These are phyloP conservation scores for Pentalonia nigronervosa DNA, from an alignment of 1,140 invertebrate genomes.

Conservation along the genomic window DNA sequence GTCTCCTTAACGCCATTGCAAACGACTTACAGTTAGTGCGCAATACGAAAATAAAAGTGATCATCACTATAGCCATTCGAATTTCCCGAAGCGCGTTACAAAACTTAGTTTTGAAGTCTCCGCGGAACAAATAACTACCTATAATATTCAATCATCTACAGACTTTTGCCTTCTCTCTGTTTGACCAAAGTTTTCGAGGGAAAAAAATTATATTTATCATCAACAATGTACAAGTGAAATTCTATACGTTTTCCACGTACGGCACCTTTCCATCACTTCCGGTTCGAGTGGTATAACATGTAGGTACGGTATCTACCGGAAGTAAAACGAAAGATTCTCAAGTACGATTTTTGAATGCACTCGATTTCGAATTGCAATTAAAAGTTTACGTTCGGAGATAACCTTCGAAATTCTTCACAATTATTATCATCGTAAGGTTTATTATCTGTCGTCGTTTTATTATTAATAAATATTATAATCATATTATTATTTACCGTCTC, in stretches of 20 bases:
- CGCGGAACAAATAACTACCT: not conserved
- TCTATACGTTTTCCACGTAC: not conserved
- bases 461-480: not conserved
- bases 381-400: not conserved
- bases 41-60: not conserved
- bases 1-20: not conserved
- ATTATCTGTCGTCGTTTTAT: not conserved
- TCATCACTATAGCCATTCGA: not conserved
- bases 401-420: not conserved
- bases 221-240: not conserved
- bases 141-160: not conserved
- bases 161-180: not conserved
- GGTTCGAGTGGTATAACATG: not conserved
- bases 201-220: not conserved
- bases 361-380: not conserved
- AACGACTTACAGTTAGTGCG: not conserved
- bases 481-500: not conserved
- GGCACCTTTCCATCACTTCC: not conserved
- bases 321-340: not conserved
- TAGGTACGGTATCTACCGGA: not conserved
- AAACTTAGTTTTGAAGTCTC: not conserved
- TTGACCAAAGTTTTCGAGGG: not conserved
- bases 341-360: not conserved
- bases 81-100: not conserved
- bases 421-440: too few species aligned